These are phyloP conservation scores for pig (Sus scrofa) DNA, from an alignment of 2,113 vertebrate genomes.

Conservation along the genomic window T2T-Sscrofa CM000822.6:79381001-79381500, in stretches of 20 bases:
- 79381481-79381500: constrained; percentile 9
- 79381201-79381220: too few relatives aligned
- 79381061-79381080: neutral
- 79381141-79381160: too few relatives aligned
- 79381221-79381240: too few relatives aligned
- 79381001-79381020: neutral
- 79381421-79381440: constrained; percentile 43
- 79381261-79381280: too few relatives aligned
- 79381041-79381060: neutral
- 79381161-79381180: too few relatives aligned
- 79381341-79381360: constrained; percentile 18
- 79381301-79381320: neutral
- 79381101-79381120: neutral
- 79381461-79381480: neutral
- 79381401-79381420: constrained; percentile 33
- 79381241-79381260: neutral
- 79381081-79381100: neutral
- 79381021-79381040: neutral
- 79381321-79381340: neutral
- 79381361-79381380: constrained; percentile 39
- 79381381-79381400: constrained; percentile 38
- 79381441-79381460: constrained; percentile 40
- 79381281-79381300: neutral
- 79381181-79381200: neutral
- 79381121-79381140: too few relatives aligned